phyloP scores from a whole-genome alignment of 2,113 vertebrate species.

The Anguilla japonica region DNA sequence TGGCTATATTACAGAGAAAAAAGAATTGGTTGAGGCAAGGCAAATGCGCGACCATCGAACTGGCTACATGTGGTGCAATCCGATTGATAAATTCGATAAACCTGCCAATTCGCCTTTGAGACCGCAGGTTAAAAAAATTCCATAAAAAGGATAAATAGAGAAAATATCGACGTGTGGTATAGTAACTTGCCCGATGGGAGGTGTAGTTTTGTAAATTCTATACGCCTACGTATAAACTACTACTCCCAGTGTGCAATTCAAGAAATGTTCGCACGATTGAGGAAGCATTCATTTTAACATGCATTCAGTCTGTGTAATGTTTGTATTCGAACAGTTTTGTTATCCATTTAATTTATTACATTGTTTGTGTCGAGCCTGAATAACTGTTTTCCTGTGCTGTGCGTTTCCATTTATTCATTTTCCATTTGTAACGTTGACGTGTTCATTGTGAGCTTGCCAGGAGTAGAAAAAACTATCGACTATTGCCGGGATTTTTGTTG shows the following conservation, averaged over 20 bases:
- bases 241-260: constrained; percentile 7
- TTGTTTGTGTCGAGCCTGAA: not conserved
- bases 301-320: not conserved
- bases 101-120: not conserved
- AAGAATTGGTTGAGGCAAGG: too few relatives aligned
- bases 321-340: not conserved
- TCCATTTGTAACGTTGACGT: not conserved
- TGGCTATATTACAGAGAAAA: too few relatives aligned
- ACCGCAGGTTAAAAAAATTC: not conserved
- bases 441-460: not conserved
- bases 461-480: not conserved
- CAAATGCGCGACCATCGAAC: too few relatives aligned
- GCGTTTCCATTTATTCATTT: not conserved
- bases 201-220: not conserved
- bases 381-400: not conserved
- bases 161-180: not conserved
- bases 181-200: not conserved
- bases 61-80: too few relatives aligned
- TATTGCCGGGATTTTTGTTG: not conserved
- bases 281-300: constrained; percentile 19
- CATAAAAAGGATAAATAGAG: not conserved
- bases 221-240: constrained; percentile 10
- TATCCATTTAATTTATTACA: not conserved
- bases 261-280: not conserved
- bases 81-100: too few relatives aligned